Evolutionary conservation across 2,888 invertebrate genomes (phyloP), one percentile per base, ranked within the genome.

Genomic region (Epistrophe eligans): DNA sequence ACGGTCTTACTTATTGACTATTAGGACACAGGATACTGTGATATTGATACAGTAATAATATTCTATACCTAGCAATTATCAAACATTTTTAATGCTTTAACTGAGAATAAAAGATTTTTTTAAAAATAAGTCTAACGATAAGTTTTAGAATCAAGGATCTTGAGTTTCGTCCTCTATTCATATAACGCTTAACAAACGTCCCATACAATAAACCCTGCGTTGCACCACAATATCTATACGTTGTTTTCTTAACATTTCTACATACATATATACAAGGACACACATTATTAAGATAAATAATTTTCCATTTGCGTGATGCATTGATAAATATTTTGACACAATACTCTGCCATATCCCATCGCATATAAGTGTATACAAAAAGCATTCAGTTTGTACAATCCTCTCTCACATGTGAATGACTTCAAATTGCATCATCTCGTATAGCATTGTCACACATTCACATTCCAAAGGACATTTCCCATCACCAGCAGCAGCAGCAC

Each of bases 231-330:
- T 40, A 19, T 24, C 2, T 24, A n/a, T n/a, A n/a, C 60, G 8
- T 64, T 45, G 62, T 64, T 28, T 43, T 64, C 28, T 15, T 60
- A 13, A 11, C 38, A 24, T 48, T 50, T 35, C 19, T 52, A 38
- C 3, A 24, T 3, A 24, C 24, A 24, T 24, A 24, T 24, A 24
- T 24, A 3, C 50, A 67, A 52, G 50, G 50, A 67, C 72, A 24
- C 72, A 24, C 58, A 40, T 60, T 77, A 77, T 80, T 73, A 73
- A 77, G 79, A 77, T 81, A 84, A 81, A 84, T 80, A 84, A 73
- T 81, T 74, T 85, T 85, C 81, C 81, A 85, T 85, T 85, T 85
- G 81, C 77, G 73, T 85, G 77, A 85, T 85, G 77, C 77, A 77
- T 81, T 81, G 77, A 77, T 73, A 85, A 81, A 85, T 85, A 85